phyloP scores from a whole-genome alignment of 2,113 vertebrate genomes.

The Mirza zaza region DNA sequence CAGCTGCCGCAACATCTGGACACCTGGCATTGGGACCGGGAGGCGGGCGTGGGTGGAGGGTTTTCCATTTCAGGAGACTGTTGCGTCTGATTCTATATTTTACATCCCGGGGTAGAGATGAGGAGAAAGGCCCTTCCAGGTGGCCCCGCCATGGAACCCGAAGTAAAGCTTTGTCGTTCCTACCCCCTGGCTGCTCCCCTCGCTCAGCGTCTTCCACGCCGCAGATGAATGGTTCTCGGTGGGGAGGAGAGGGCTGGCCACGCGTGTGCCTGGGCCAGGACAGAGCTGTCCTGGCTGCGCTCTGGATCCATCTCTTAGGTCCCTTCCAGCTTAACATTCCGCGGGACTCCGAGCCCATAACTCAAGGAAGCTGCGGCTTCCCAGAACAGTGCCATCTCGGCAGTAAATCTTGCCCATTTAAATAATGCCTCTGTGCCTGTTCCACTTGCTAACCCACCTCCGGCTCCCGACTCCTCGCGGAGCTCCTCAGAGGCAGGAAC shows the following conservation, averaged over 20 bases:
- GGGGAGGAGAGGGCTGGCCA: no score
- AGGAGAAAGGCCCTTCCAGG: neutral
- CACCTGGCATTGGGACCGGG: neutral
- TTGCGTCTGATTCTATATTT: neutral
- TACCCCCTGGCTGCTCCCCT: neutral
- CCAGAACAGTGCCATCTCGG: neutral
- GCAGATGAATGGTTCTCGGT: neutral
- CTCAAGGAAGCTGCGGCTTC: neutral
- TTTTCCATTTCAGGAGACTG: neutral
- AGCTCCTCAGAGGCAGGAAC: neutral
- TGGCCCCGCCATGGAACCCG: neutral
- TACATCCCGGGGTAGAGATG: neutral
- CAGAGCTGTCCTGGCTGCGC: neutral
- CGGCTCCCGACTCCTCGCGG: neutral
- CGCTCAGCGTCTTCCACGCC: neutral
- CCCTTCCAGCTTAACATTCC: slow-evolving; percentile 15
- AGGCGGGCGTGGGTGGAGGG: neutral
- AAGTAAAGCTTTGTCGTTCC: neutral
- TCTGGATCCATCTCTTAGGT: slow-evolving; percentile 25
- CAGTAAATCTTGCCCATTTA: slow-evolving; percentile 48
- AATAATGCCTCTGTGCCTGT: neutral
- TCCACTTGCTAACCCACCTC: neutral
- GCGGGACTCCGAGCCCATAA: neutral
- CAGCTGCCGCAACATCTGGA: slow-evolving; percentile 38
- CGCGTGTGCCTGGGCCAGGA: neutral